phyloP scores from a whole-genome alignment of 2,888 invertebrate genomes.

The Mechanitis mazaeus region DNA sequence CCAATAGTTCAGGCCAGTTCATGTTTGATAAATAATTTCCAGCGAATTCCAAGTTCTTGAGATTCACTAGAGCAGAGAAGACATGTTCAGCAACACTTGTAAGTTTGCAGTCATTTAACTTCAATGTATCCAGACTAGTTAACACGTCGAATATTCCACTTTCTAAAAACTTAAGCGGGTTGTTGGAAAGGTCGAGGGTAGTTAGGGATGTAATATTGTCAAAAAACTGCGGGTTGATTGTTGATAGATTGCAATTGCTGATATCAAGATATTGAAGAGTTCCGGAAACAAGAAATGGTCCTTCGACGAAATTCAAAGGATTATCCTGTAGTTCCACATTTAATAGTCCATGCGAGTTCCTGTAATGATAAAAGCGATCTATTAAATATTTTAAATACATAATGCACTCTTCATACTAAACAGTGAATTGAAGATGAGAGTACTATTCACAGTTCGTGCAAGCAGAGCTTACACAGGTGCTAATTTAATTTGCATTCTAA shows the following conservation, averaged over 20 bases:
- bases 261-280: conserved; percentile 82
- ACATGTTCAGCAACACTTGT: conserved; percentile 74
- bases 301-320: conserved; percentile 78
- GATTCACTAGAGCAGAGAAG: conserved; percentile 76
- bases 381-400: too few relatives aligned
- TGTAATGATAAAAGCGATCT: conserved; percentile 44
- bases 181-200: conserved; percentile 82
- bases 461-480: conserved; percentile 32
- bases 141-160: conserved; percentile 79
- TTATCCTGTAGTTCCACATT: conserved; percentile 83
- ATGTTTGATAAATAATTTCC: conserved; percentile 75
- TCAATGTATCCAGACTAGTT: conserved; percentile 79
- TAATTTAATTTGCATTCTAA: conserved; percentile 67
- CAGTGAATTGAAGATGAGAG: too few relatives aligned
- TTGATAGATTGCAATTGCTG: conserved; percentile 78
- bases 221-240: conserved; percentile 79
- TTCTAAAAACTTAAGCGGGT: conserved; percentile 77
- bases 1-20: conserved; percentile 79
- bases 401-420: too few relatives aligned
- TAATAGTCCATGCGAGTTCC: conserved; percentile 81
- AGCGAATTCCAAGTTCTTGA: conserved; percentile 80
- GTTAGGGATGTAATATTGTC: conserved; percentile 80
- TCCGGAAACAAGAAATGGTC: conserved; percentile 79
- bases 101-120: conserved; percentile 80
- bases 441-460: neutral